phyloP scores from a whole-genome alignment of 2,888 invertebrate genomes.

The Drosophila pseudotakahashii region DNA sequence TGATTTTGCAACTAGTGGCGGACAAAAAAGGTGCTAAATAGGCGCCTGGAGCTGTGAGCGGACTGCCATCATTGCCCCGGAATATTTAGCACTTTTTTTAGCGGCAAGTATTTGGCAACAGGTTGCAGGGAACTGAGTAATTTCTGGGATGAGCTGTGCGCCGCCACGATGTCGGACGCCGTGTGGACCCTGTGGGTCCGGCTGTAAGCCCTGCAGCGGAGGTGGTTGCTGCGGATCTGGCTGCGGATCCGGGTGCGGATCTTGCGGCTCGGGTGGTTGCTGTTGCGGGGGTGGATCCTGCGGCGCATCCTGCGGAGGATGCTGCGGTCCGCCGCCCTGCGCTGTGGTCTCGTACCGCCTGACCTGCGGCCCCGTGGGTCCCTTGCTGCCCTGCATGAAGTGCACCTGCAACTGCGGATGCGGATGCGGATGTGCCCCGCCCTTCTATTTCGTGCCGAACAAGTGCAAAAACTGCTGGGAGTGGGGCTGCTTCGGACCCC shows the following conservation, averaged over 20 bases:
- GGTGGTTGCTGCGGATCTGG: constrained; percentile 47
- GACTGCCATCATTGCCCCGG: constrained; percentile 19
- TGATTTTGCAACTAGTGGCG: constrained; percentile 36
- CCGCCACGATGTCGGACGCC: constrained; percentile 4
- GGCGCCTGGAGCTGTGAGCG: constrained; percentile 14
- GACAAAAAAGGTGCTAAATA: constrained; percentile 69
- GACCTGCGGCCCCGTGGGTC: constrained; percentile 61
- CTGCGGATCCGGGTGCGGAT: constrained; percentile 40
- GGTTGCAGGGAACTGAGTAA: constrained; percentile 12
- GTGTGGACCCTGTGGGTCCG: constrained; percentile 55
- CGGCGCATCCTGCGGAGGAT: constrained; percentile 45
- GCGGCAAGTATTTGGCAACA: constrained; percentile 44
- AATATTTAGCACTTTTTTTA: constrained; percentile 74
- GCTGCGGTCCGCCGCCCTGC: constrained; percentile 62
- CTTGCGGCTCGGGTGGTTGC: constrained; percentile 46
- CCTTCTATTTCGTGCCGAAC: constrained; percentile 63
- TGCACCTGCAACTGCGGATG: constrained; percentile 36
- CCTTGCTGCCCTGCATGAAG: constrained; percentile 50
- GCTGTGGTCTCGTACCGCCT: constrained; percentile 62
- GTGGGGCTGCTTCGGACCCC: constrained; percentile 69
- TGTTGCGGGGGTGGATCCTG: constrained; percentile 49
- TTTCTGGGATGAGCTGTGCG: constrained; percentile 40
- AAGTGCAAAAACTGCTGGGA: constrained; percentile 62
- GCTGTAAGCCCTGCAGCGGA: constrained; percentile 31
- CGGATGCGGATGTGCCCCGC: constrained; percentile 38